Base-by-base conservation (phyloP, 2,113 vertebrate species). In the Corythornis cristatus region DNA sequence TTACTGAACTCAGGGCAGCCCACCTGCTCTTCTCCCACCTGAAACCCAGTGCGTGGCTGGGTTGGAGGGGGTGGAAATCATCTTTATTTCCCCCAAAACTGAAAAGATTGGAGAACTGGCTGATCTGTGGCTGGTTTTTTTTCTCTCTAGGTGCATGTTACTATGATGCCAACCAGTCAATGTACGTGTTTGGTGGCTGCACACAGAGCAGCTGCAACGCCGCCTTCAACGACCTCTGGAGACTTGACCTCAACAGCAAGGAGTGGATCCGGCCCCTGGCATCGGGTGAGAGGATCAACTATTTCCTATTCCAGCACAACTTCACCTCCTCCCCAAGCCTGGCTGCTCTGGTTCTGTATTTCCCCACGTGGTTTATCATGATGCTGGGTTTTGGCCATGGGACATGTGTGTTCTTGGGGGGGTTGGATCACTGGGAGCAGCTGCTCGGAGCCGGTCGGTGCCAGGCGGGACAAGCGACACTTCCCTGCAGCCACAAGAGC, bases 111-210 rank as follows among this genome's bases (percentile, higher is more conserved):
- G 60, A 65, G 48, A 29, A 6, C 1, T 33, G 22, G 23, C 37
- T 83, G 4, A 90, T 12, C 43, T 4, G 3, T 2, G 18, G 6
- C 18, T 78, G 31, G 5, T 54, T 35, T 1, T 26, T 6, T 93
- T 21, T 51, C 6, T 37, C 91, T 68, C 70, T 86, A 99, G 99
- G 99, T 96, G 99, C 99, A 0, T 99, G 99, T 94, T 99, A 99
- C 94, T 99, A 99, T 8, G 99, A 99, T 6, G 98, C 98, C 17
- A 99, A 99, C 94, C 99, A 99, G 96, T 99, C 99, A 48, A 99
- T 99, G 99, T 99, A 99, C 12, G 99, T 99, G 94, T 99, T 99
- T 9, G 99, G 99, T 8, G 99, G 99, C 96, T 99, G 99, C 93
- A 99, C 99, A 13, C 99, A 99, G 96, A 99, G 99, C 98, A 99